Evolutionary conservation across 2,888 invertebrate genomes (phyloP).

Genomic region (Zeuzera pyrina): DNA sequence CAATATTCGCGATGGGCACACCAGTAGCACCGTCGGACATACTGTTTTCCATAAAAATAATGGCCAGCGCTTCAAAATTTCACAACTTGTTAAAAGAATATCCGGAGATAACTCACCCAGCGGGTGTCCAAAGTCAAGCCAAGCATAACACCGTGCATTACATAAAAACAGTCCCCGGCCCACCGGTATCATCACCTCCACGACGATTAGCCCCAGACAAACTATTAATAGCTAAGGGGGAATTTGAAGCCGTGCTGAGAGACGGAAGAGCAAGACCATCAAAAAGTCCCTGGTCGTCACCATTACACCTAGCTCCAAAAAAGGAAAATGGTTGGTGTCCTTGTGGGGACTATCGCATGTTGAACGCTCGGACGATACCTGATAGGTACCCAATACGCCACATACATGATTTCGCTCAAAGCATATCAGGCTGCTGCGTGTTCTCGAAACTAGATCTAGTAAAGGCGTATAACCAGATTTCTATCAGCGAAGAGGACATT

Average conservation of each 20-base stretch:
- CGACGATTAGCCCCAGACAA: conserved; percentile 25
- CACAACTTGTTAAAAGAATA: conserved; percentile 6
- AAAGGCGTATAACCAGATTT: no score
- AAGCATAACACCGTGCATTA: conserved; percentile 19
- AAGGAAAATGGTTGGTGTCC: conserved; percentile 21
- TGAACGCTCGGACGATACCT: conserved; percentile 23
- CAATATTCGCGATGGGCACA: conserved; percentile 5
- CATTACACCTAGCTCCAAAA: conserved; percentile 27
- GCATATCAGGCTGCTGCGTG: conserved; percentile 19
- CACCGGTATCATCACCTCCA: conserved; percentile 19
- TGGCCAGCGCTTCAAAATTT: conserved; percentile 6
- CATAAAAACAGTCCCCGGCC: conserved; percentile 23
- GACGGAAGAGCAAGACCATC: conserved; percentile 17
- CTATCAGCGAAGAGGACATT: conserved; percentile 25
- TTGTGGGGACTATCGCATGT: no score
- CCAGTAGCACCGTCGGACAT: not conserved
- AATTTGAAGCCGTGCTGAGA: conserved; percentile 24
- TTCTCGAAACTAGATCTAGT: conserved; percentile 30
- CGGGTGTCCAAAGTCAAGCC: conserved; percentile 12
- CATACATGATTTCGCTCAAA: conserved; percentile 28
- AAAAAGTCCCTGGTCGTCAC: conserved; percentile 25
- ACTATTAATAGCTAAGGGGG: conserved; percentile 20
- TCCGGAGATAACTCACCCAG: conserved; percentile 12
- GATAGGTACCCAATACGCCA: conserved; percentile 27
- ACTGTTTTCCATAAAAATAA: conserved; percentile 7